Percentiles rank a stretch among this genome's conserved stretches.
These are phyloP conservation scores for Crotophaga sulcirostris DNA, from an alignment of 2,113 vertebrate species.

Conservation along the genomic window DNA sequence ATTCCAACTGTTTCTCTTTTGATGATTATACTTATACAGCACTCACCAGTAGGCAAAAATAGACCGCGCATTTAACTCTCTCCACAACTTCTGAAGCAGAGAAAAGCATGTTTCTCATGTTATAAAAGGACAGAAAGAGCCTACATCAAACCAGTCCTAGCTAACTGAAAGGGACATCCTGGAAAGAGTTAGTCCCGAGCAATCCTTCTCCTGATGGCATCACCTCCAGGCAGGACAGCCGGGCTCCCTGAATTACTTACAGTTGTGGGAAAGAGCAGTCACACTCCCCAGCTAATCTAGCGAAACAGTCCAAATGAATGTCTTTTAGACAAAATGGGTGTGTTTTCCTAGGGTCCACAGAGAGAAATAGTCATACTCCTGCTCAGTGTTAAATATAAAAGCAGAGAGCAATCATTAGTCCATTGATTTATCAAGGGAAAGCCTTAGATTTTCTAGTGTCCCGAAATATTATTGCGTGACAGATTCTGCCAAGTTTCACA, in stretches of 20 bases:
- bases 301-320: background rate
- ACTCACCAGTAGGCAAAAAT: background rate
- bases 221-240: background rate
- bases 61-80: background rate
- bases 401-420: background rate
- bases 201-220: background rate
- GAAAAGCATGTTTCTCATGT: background rate
- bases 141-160: background rate
- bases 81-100: background rate
- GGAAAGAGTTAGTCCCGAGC: background rate
- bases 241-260: rapidly evolving
- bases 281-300: background rate
- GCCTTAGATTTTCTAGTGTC: background rate
- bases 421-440: background rate
- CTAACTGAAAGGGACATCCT: background rate
- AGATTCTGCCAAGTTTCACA: background rate
- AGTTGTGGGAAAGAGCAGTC: background rate
- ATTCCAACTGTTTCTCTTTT: background rate
- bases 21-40: background rate
- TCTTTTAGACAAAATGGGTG: rapidly evolving
- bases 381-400: background rate
- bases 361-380: rapidly evolving
- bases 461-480: background rate
- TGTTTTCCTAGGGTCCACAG: background rate
- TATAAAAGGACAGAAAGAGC: background rate